Percentiles rank a stretch among this genome's conserved stretches.
phyloP scores from a whole-genome alignment of 1,140 invertebrate genomes.

The Palaemon carinicauda region DNA sequence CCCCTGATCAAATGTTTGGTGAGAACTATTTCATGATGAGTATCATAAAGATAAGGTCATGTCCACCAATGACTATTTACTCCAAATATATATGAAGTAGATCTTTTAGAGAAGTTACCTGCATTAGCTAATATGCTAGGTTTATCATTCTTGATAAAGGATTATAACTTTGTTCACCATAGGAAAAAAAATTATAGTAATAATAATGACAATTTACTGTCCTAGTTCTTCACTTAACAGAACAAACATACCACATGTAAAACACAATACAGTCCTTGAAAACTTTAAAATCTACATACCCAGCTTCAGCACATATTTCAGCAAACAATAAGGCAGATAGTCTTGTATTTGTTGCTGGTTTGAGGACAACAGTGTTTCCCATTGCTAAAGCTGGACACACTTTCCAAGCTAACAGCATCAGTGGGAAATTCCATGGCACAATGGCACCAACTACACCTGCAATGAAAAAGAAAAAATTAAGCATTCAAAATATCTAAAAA shows the following conservation, averaged over 20 bases:
- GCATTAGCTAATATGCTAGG: too few relatives aligned
- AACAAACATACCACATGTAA: not conserved
- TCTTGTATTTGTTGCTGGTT: conserved; percentile 59
- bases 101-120: too few relatives aligned
- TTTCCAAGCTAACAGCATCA: conserved; percentile 73
- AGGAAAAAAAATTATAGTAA: too few relatives aligned
- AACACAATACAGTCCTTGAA: not conserved
- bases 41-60: too few relatives aligned
- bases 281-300: not conserved
- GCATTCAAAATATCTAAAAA: too few relatives aligned
- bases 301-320: conserved; percentile 59
- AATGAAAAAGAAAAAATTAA: not conserved
- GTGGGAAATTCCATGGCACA: conserved; percentile 71
- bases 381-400: conserved; percentile 68
- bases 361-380: conserved; percentile 62
- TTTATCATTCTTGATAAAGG: too few relatives aligned
- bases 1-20: too few relatives aligned
- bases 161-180: too few relatives aligned
- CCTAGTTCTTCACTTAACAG: not conserved
- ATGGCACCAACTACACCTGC: conserved; percentile 66
- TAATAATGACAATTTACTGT: too few relatives aligned
- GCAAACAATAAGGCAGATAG: conserved; percentile 60
- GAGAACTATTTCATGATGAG: too few relatives aligned
- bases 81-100: too few relatives aligned
- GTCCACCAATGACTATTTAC: too few relatives aligned